Evolutionary conservation across 2,888 invertebrate species (phyloP), one percentile per base, ranked within the genome.

Genomic region (Netelia melanura): DNA sequence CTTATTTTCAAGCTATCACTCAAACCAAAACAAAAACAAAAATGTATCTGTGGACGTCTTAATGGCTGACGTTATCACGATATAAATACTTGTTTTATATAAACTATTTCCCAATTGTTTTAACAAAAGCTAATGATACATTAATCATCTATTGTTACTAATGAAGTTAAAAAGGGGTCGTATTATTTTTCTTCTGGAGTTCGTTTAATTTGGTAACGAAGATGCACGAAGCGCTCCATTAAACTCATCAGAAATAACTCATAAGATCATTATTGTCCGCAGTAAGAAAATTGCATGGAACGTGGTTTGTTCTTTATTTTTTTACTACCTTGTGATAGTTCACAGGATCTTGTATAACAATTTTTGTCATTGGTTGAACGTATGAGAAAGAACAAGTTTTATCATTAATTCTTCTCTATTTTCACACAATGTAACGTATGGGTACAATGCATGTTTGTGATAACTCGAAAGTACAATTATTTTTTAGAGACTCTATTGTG

Each of bases 1-100:
- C 85, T 88, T 88, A 65, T 81, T 80, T 77, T 76, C 61, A 77
- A 81, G 81, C 81, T 81, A 78, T 65, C 44, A 62, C 64, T 68
- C 67, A 68, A 70, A 83, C 25, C 30, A 65, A 64, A 25, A 62
- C 14, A 30, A 65, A 43, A 25, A 38, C 3, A 30, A 62, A 17
- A 44, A 25, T 68, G 14, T 68, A 67, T 74, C 23, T 72, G 80
- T 76, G 54, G 30, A 76, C 61, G 71, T 81, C 75, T 70, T 62
- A 17, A 30, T 76, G 76, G 76, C 62, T 71, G 72, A 65, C 80
- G 80, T 61, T 68, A 52, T 80, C 52, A 72, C 84, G 54, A 43
- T 64, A 43, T 76, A 54, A 58, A 65, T 81, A 67, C 64, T 76
- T 54, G 48, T 48, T 68, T 74, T 43, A 70, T 78, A 64, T 56